A percentile compares a stretch with the other conserved stretches of the same genome.
Evolutionary conservation across 2,888 invertebrate genomes (phyloP).

Genomic region (Drosophila robusta): DNA sequence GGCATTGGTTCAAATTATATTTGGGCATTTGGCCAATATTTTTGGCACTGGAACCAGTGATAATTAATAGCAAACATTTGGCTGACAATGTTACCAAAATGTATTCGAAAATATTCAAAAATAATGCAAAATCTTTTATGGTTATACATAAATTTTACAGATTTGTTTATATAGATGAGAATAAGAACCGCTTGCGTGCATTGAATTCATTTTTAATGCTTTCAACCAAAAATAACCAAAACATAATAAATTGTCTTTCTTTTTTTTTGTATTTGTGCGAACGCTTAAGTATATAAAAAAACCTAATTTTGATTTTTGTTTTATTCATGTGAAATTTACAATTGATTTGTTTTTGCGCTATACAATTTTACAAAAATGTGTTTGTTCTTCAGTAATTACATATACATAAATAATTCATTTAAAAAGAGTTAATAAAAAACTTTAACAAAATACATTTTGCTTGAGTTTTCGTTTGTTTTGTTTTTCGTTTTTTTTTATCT

Average conservation of each 20-base stretch:
- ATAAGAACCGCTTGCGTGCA: conserved; percentile 15
- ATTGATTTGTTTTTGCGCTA: conserved; percentile 37
- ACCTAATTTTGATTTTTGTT: conserved; percentile 42
- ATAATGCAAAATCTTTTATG: conserved; percentile 43
- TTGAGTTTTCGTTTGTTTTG: conserved; percentile 28
- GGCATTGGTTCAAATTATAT: conserved; percentile 6
- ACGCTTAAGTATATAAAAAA: conserved; percentile 47
- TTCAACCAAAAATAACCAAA: conserved; percentile 52
- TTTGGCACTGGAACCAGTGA: conserved; percentile 10
- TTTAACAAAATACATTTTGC: conserved; percentile 63
- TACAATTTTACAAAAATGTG: conserved; percentile 52
- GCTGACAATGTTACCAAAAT: conserved; percentile 38
- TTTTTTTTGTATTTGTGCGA: conserved; percentile 51
- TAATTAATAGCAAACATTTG: conserved; percentile 26
- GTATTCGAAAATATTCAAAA: conserved; percentile 24
- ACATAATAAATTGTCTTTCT: conserved; percentile 43
- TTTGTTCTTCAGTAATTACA: conserved; percentile 26
- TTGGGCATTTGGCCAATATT: conserved; percentile 21
- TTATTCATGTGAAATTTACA: conserved; percentile 58
- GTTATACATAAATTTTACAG: conserved; percentile 16
- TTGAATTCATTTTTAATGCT: conserved; percentile 18
- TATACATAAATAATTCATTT: conserved; percentile 39
- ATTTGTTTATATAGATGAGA: conserved; percentile 17
- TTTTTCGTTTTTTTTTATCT: conserved; percentile 39
- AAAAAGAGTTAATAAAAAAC: conserved; percentile 45